Evolutionary conservation across 2,888 invertebrate genomes (phyloP), one percentile per base, ranked within the genome.

Genomic region (Lithophane semibrunnea): DNA sequence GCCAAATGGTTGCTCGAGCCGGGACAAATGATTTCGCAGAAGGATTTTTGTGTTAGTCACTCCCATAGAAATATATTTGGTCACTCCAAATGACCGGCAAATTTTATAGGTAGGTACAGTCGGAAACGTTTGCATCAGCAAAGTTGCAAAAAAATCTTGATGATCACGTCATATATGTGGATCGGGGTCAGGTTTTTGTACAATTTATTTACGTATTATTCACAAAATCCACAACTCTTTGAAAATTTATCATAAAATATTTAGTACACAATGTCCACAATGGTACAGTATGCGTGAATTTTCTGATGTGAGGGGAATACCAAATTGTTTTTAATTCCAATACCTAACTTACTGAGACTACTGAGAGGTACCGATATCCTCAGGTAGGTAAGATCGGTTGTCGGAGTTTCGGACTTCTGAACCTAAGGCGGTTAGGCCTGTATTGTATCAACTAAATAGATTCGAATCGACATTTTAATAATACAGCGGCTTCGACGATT

Each of bases 21-120:
- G 58, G 87, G 58, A 88, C 82, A 87, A 86, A 89, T 87, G 73
- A 79, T 80, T 89, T 88, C 86, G 88, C 71, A 82, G 84, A 89
- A 85, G 82, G 84, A 88, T 86, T 80, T 86, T 85, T 84, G 77
- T 78, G 80, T 87, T 86, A 84, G 80, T 88, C 89, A 86, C 71
- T 80, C n/a, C 65, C n/a, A n/a, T n/a, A n/a, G n/a, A n/a, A n/a
- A n/a, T n/a, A n/a, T n/a, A n/a, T n/a, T n/a, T n/a, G n/a, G 80
- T 88, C 89, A 86, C 71, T 80, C n/a, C 65, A 84, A 86, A 79
- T 88, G 85, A 88, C 84, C 69, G 68, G 70, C 81, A 79, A 58
- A 72, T 85, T 79, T 82, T 60, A 75, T 71, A 70, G 71, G 68
- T 71, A 70, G 71, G 68, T 79, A 69, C 65, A 67, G 58, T 49